Conservation (phyloP, 2,888 invertebrate species). For the Teleogryllus oceanicus region DNA sequence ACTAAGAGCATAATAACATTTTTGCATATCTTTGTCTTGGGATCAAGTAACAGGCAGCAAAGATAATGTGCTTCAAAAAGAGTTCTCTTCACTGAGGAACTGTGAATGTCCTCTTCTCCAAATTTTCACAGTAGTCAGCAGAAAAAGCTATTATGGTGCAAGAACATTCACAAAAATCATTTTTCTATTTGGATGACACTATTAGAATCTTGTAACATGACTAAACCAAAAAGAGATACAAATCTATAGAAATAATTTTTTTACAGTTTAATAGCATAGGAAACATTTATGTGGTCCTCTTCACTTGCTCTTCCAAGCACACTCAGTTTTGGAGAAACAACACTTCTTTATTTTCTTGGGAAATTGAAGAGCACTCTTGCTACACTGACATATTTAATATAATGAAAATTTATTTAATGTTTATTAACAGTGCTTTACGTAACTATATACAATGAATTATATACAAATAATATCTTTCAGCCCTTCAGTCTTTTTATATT, state of each 20-base stretch:
- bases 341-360: not conserved
- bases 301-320: constrained; percentile 2
- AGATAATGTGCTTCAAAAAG: not conserved
- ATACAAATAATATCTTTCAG: constrained; percentile 36
- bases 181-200: constrained; percentile 1
- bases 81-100: not conserved
- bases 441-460: constrained; percentile 37
- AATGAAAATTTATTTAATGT: constrained; percentile 36
- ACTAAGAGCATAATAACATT: not conserved
- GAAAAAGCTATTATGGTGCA: constrained; percentile 9
- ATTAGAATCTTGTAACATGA: not conserved
- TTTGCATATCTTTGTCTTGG: constrained; percentile 6
- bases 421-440: constrained; percentile 37
- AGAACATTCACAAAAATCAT: not conserved
- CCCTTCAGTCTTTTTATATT: constrained; percentile 37
- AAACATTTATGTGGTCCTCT: constrained; percentile 18
- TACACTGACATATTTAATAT: constrained; percentile 30
- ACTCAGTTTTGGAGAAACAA: not conserved
- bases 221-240: constrained; percentile 3
- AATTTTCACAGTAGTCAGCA: not conserved
- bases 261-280: constrained; percentile 12
- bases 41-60: constrained; percentile 1
- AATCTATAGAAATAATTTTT: constrained; percentile 2
- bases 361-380: constrained; percentile 18
- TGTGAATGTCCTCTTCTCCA: not conserved